Conservation (phyloP, 2,113 vertebrate species). For the Rhagologus leucostigma region DNA sequence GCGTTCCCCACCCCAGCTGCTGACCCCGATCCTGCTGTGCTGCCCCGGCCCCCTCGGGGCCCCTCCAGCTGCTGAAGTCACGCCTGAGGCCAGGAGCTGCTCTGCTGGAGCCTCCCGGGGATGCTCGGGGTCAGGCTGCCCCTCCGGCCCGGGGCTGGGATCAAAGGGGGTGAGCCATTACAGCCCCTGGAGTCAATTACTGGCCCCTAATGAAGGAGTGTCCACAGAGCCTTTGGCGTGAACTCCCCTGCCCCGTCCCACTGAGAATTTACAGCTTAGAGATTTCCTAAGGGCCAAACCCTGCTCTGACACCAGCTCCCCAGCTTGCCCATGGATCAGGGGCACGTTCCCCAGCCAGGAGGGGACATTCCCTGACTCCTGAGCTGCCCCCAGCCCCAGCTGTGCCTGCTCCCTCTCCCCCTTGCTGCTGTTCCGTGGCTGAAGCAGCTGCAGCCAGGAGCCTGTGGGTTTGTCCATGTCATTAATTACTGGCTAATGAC, state of each 20-base stretch:
- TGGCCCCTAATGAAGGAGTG: background rate
- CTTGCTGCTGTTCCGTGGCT: accelerated
- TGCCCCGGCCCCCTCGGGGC: background rate
- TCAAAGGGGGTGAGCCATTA: background rate
- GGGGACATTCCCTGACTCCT: background rate
- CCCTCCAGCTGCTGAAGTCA: background rate
- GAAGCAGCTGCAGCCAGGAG: background rate
- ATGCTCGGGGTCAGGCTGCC: background rate
- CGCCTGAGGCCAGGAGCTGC: background rate
- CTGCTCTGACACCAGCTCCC: background rate
- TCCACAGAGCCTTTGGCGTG: background rate
- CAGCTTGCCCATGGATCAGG: background rate
- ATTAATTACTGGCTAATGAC: background rate
- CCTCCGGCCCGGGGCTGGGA: background rate
- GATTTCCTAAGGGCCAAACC: background rate
- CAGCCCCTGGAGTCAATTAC: background rate
- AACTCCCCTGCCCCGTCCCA: background rate
- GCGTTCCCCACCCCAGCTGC: accelerated
- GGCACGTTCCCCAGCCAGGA: background rate
- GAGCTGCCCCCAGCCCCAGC: background rate
- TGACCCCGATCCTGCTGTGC: background rate
- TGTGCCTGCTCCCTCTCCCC: accelerated
- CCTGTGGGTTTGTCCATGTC: background rate
- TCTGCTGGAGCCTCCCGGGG: background rate
- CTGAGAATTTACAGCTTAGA: background rate